Evolutionary conservation across 2,888 invertebrate species (phyloP), one percentile per base, ranked within the genome.

Genomic region (Drosophila kambysellisi): DNA sequence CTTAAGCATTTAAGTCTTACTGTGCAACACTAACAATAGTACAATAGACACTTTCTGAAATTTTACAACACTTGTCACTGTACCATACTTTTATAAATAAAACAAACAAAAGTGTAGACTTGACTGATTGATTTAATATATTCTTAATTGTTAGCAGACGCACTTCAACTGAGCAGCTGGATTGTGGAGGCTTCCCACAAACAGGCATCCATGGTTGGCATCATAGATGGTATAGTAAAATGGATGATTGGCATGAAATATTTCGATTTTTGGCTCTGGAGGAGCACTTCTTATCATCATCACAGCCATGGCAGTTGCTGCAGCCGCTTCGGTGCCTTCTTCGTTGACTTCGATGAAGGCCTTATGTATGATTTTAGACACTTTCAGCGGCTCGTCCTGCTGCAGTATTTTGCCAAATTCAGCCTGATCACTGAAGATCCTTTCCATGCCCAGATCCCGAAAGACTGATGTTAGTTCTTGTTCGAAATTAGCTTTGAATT

Each of bases 311-410:
- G 33, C 57, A 51, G 97, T 97, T 43, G 96, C 96, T 0, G 97
- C 97, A 32, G 97, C 96, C 0, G 97, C 97, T 91, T 97, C 97
- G 2, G 96, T 96, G 0, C 98, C 97, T 91, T 97, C 96, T 91
- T 98, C 97, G 90, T 97, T 96, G 0, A 97, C 96, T 90, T 97
- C 96, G 81, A 98, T 96, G 90, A 96, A 97, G 0, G 97, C 96
- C 91, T 97, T 97, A 90, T 98, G 97, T 3, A 97, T 91, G 0
- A 96, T 96, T 86, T 96, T 95, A 43, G 95, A 95, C 0, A 97
- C 96, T 54, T 88, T 92, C 11, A 0, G 82, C 78, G 72, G 94
- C 93, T 0, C 48, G 0, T 1, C 73, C 81, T 43, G 37, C 6
- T 94, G 93, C 43, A 96, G 90, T 37, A 97, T 93, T 4, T 95